Conservation (phyloP, 2,888 invertebrate genomes). For the Eupithecia subumbrata region DNA sequence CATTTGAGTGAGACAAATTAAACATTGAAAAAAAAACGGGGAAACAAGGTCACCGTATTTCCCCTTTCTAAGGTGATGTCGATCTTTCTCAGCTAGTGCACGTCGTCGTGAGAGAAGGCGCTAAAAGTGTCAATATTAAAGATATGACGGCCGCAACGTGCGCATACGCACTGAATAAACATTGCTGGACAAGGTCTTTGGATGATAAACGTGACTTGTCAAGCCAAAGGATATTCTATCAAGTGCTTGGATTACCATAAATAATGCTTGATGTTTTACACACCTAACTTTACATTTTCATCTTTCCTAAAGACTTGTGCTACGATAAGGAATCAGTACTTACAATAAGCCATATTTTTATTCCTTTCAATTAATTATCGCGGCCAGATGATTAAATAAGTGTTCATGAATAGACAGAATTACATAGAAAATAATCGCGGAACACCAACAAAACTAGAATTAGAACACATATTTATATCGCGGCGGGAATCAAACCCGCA, state of each 20-base stretch:
- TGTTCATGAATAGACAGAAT: too few species aligned
- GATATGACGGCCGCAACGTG: constrained; percentile 42
- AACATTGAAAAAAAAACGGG: neutral
- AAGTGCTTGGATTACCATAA: neutral
- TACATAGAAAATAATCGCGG: neutral
- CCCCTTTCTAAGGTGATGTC: neutral
- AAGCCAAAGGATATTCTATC: constrained; percentile 1
- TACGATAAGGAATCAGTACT: too few species aligned
- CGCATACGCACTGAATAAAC: constrained; percentile 55
- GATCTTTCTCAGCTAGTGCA: neutral
- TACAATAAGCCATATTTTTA: too few species aligned
- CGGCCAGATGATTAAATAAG: neutral
- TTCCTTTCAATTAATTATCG: neutral
- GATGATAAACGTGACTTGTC: constrained; percentile 26
- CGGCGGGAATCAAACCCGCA: neutral
- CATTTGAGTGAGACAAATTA: neutral
- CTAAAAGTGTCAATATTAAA: constrained; percentile 44
- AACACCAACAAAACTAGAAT: neutral
- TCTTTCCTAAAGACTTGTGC: too few species aligned
- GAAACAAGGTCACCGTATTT: neutral
- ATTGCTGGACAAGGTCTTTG: constrained; percentile 45
- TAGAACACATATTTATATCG: too few species aligned
- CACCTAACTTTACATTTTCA: neutral
- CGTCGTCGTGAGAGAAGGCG: neutral
- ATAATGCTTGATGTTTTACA: neutral